Conservation (phyloP, 2,797 vertebrate genomes). For the Cryptoblepharus egeriae region DNA sequence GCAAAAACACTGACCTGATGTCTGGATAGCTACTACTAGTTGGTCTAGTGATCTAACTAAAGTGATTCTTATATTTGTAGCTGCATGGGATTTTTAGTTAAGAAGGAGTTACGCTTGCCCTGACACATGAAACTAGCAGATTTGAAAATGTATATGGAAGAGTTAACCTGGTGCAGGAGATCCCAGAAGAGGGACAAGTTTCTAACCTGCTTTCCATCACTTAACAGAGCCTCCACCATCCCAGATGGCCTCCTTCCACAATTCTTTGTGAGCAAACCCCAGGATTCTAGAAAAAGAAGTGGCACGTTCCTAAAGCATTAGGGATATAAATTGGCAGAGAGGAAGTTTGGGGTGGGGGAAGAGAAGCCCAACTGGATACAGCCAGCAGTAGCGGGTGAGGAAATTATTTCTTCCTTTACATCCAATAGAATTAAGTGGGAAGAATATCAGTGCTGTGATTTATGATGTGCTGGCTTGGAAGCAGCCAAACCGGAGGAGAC, state of each 20-base stretch:
- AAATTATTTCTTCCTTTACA: slow-evolving; percentile 7
- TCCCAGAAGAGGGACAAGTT: no score
- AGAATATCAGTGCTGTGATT: slow-evolving; percentile 16
- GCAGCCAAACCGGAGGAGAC: not conserved
- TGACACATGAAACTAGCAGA: not conserved
- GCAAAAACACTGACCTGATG: no score
- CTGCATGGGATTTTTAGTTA: not conserved
- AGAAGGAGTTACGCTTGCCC: not conserved
- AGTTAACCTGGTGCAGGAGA: not conserved
- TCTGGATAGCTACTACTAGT: no score
- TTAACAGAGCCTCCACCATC: not conserved
- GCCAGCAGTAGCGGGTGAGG: not conserved
- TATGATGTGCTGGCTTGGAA: not conserved
- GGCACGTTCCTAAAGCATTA: not conserved
- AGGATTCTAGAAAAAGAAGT: not conserved
- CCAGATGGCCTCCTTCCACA: not conserved
- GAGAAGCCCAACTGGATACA: not conserved
- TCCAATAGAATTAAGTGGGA: slow-evolving; percentile 12
- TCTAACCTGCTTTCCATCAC: not conserved
- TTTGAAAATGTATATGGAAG: not conserved
- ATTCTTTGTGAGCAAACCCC: not conserved
- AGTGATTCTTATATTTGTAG: not conserved
- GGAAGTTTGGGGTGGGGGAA: no score
- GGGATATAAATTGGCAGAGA: not conserved
- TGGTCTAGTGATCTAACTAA: no score